Base-by-base conservation (phyloP, 2,113 vertebrate species). In the Pionites leucogaster region DNA sequence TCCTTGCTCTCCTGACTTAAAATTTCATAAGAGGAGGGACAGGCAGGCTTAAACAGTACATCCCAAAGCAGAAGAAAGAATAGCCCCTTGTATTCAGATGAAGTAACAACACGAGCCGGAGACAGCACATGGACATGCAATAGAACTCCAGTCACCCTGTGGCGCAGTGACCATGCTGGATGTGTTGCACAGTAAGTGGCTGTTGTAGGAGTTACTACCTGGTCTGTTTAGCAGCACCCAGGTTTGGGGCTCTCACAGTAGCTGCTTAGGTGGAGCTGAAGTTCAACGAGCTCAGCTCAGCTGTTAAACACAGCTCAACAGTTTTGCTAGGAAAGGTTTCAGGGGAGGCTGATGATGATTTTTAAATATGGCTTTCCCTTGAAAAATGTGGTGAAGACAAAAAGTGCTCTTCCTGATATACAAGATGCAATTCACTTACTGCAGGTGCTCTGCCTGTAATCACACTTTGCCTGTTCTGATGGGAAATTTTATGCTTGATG, bases 101-200 rank as follows among this genome's bases (percentile, higher is more conserved):
- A 47, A 37, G 13, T 7, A 33, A 9, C 4, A 55, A 2, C 13
- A 42, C 0, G 10, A 77, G 33, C 13, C 3, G 0, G 7, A 31
- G 41, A 5, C 42, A 75, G 41, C 27, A 9, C 11, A 6, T 9
- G 28, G 62, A 6, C 25, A 37, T 1, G 2, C 69, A 29, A 1
- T 0, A 1, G 2, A 59, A 23, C 3, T 15, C 33, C n/a, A 4
- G 7, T 6, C 47, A 12, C 27, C 13, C 16, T 33, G 57, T 24
- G 57, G 22, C 33, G 35, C 33, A 35, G 33, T 6, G 44, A 14
- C 31, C 0, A 0, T 31, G 28, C 28, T 2, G 5, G 33, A 28
- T 2, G 0, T 3, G n/a, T 2, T 16, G 55, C 23, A 3, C 3
- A 5, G 24, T 1, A 5, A 70, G 24, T 3, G 1, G 23, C 15